A percentile compares a stretch with the other conserved stretches of the same genome.
Conservation (phyloP, 2,113 vertebrate species). For the Epinephelus lanceolatus region DNA sequence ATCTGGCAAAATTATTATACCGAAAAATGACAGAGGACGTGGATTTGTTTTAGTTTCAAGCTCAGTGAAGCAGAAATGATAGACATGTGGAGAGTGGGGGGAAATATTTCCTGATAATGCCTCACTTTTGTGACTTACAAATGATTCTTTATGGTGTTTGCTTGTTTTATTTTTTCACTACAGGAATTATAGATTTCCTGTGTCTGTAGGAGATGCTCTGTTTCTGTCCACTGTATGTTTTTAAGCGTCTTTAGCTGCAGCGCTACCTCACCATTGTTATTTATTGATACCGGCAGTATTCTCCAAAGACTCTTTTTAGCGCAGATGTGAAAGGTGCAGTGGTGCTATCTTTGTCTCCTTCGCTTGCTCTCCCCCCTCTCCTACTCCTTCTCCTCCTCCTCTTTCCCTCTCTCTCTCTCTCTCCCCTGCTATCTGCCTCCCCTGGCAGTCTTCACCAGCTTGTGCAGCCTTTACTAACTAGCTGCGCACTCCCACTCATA, state of each 20-base stretch:
- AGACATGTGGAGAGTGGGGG: constrained; percentile 22
- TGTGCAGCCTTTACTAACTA: constrained; percentile 76
- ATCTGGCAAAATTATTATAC: constrained; percentile 29
- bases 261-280: constrained; percentile 57
- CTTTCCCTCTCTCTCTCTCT: neutral
- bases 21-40: constrained; percentile 13
- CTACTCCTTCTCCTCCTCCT: neutral
- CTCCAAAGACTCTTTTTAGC: constrained; percentile 72
- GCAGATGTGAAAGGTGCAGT: constrained; percentile 68
- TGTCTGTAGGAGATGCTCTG: constrained; percentile 10
- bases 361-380: constrained; percentile 3
- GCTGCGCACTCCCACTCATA: constrained; percentile 70
- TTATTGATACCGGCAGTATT: constrained; percentile 69
- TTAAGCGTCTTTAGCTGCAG: constrained; percentile 37
- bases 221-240: constrained; percentile 42
- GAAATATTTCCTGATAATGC: constrained; percentile 12
- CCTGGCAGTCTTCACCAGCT: constrained; percentile 64
- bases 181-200: neutral
- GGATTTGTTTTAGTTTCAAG: constrained; percentile 24
- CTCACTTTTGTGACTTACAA: neutral
- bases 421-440: constrained; percentile 46
- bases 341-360: constrained; percentile 68
- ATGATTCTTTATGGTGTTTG: neutral
- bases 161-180: neutral
- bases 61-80: constrained; percentile 25